phyloP scores from a whole-genome alignment of 2,888 invertebrate genomes.

The Melieria crassipennis region DNA sequence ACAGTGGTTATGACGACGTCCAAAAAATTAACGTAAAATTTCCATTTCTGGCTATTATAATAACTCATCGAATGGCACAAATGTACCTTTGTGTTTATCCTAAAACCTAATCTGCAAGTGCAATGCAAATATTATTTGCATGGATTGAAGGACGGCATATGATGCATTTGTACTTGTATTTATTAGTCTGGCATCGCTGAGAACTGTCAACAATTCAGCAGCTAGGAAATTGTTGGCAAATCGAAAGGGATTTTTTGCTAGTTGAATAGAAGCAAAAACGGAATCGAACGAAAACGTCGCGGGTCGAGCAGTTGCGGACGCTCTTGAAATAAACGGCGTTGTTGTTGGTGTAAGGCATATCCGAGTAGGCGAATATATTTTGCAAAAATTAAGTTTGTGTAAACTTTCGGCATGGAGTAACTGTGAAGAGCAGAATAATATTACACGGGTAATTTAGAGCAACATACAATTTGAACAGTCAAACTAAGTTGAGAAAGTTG shows the following conservation, averaged over 20 bases:
- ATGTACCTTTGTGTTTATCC: too few species aligned
- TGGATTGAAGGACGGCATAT: too few species aligned
- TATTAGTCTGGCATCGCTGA: not conserved
- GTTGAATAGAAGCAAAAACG: slow-evolving; percentile 29
- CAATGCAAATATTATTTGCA: too few species aligned
- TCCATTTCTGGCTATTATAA: too few species aligned
- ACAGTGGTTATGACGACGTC: too few species aligned
- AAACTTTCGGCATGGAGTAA: not conserved
- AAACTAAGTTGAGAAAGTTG: not conserved
- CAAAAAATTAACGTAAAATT: too few species aligned
- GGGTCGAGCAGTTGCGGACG: slow-evolving; percentile 20
- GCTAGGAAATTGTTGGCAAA: slow-evolving; percentile 21
- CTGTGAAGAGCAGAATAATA: not conserved
- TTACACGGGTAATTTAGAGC: not conserved
- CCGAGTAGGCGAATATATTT: slow-evolving; percentile 9
- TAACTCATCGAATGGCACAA: too few species aligned
- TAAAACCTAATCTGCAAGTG: too few species aligned
- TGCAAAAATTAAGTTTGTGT: not conserved
- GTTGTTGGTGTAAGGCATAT: slow-evolving; percentile 21
- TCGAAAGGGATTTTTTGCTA: not conserved
- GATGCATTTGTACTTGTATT: too few species aligned
- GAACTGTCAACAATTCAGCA: not conserved
- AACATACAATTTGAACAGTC: not conserved
- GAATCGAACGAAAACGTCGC: slow-evolving; percentile 32
- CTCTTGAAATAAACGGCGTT: slow-evolving; percentile 18